These are phyloP conservation scores for Catocala fraxini DNA, from an alignment of 2,888 invertebrate species.

Conservation along the genomic window DNA sequence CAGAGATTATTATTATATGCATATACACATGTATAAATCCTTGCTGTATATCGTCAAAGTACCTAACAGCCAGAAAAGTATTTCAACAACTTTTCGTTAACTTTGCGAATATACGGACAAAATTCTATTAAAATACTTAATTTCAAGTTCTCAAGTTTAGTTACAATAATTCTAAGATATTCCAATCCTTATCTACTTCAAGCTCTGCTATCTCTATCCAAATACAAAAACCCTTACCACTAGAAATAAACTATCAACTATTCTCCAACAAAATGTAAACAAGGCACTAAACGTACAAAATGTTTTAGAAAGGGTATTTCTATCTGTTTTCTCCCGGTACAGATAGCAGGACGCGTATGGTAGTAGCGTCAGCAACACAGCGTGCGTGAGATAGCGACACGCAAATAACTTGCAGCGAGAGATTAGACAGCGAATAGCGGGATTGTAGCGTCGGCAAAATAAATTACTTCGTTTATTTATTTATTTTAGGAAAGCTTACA, in stretches of 20 bases:
- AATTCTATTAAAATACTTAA: no score
- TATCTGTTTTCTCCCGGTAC: slow-evolving; percentile 46
- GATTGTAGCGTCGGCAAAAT: slow-evolving; percentile 55
- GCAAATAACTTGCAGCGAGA: slow-evolving; percentile 58
- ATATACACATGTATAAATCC: no score
- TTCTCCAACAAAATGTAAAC: slow-evolving; percentile 42
- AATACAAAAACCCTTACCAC: neutral
- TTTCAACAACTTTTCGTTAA: no score
- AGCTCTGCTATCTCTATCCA: neutral
- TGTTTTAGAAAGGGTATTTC: slow-evolving; percentile 53
- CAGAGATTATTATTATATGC: no score
- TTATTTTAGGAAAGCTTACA: no score
- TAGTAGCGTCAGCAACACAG: slow-evolving; percentile 59
- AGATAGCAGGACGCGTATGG: slow-evolving; percentile 56
- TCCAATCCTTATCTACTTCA: no score
- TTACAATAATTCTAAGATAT: no score
- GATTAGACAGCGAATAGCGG: slow-evolving; percentile 61
- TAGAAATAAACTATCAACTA: slow-evolving; percentile 14
- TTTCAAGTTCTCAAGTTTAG: no score
- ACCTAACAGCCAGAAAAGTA: neutral
- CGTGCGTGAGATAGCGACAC: slow-evolving; percentile 61
- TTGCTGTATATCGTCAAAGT: no score
- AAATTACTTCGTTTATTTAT: slow-evolving; percentile 6
- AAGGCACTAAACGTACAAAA: slow-evolving; percentile 28
- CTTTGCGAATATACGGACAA: no score